These are phyloP conservation scores for Adelphocoris suturalis DNA, from an alignment of 2,888 invertebrate species.

Conservation along the genomic window DNA sequence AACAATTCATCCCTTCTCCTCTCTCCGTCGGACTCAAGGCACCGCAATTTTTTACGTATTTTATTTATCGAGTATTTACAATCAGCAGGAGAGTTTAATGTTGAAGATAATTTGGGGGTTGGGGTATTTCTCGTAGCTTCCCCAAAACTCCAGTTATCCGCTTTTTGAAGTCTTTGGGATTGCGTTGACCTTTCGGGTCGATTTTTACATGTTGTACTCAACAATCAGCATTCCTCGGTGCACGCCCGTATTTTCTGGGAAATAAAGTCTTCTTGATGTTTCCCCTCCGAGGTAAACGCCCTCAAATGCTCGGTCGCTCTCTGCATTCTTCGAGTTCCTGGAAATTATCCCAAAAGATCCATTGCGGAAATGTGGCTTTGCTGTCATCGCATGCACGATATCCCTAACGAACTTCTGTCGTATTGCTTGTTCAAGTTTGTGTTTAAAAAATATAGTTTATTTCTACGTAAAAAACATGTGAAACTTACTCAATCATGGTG, in stretches of 20 bases:
- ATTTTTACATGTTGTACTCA: background rate
- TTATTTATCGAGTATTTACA: constrained; percentile 26
- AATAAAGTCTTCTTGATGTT: background rate
- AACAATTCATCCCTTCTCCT: constrained; percentile 11
- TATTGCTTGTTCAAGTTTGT: too few species aligned
- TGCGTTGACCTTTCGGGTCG: constrained; percentile 47
- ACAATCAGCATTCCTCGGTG: background rate
- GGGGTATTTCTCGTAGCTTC: background rate
- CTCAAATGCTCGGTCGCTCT: background rate
- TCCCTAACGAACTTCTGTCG: background rate
- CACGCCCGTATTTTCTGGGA: background rate
- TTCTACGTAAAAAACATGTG: too few species aligned
- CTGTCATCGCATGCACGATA: background rate
- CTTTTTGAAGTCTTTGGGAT: background rate
- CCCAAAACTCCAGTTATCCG: background rate
- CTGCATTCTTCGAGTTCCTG: background rate
- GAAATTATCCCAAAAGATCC: background rate
- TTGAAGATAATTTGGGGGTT: background rate
- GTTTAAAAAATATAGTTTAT: too few species aligned
- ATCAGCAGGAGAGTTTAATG: background rate
- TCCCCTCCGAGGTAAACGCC: background rate
- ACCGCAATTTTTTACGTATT: background rate
- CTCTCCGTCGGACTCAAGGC: background rate
- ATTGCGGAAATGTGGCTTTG: background rate
- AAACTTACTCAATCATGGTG: too few species aligned